These are phyloP conservation scores for Dicaeum eximium DNA, from an alignment of 2,113 vertebrate genomes.

Conservation along the genomic window DNA sequence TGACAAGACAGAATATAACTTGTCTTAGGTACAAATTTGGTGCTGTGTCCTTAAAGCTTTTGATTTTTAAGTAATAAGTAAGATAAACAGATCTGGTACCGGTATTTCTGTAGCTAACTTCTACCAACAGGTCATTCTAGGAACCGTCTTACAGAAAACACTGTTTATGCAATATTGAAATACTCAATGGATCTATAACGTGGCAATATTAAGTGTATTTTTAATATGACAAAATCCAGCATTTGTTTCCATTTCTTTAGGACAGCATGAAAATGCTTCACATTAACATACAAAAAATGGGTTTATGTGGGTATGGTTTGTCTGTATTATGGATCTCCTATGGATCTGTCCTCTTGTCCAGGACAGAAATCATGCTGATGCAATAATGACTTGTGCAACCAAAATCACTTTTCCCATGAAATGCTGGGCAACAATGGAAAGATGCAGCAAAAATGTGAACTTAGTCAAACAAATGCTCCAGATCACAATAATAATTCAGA, in stretches of 20 bases:
- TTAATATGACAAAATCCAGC: neutral
- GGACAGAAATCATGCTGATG: neutral
- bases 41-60: neutral
- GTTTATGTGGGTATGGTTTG: neutral
- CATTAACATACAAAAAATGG: neutral
- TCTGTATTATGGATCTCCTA: neutral
- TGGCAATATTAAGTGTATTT: neutral
- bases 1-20: neutral
- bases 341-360: no score
- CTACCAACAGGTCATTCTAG: neutral
- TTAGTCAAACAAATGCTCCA: neutral
- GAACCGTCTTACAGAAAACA: neutral
- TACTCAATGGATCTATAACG: neutral
- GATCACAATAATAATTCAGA: neutral
- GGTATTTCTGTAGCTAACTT: neutral
- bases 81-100: neutral
- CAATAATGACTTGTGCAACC: neutral
- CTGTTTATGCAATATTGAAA: neutral
- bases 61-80: neutral
- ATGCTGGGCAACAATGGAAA: neutral
- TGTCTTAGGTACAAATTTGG: neutral
- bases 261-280: neutral
- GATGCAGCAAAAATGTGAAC: neutral
- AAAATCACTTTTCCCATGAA: neutral
- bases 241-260: neutral